Evolutionary conservation across 35 echinoderm and acorn worm species (phyloP).

Genomic region (Apostichopus japonicus): DNA sequence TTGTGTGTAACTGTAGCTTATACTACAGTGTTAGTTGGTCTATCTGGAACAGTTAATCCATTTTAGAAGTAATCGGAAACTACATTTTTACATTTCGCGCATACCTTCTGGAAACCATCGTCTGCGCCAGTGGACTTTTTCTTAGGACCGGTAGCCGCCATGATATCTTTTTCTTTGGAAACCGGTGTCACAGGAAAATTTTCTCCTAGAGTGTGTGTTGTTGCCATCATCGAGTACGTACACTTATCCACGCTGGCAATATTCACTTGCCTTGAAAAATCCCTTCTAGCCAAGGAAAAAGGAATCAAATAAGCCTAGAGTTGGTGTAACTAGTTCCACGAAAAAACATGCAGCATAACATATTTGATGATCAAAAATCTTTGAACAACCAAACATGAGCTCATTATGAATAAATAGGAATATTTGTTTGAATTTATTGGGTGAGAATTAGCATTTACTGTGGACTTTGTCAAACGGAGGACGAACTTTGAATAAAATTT

Average conservation of each 20-base stretch:
- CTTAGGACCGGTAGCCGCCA: neutral
- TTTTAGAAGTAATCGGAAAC: too few species aligned
- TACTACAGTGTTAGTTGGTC: too few species aligned
- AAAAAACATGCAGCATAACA: neutral
- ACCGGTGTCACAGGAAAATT: conserved; percentile 53
- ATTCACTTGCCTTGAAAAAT: conserved; percentile 7
- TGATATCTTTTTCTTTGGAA: conserved; percentile 37
- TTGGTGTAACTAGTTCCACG: neutral
- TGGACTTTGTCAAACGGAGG: too few species aligned
- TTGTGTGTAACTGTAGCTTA: too few species aligned
- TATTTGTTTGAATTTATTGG: too few species aligned
- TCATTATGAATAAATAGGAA: too few species aligned
- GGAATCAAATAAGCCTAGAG: neutral
- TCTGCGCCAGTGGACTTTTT: conserved; percentile 50
- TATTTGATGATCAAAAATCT: too few species aligned
- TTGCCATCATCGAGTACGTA: conserved; percentile 62
- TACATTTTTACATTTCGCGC: neutral
- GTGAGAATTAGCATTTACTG: too few species aligned
- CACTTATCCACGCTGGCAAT: conserved; percentile 70
- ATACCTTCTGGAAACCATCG: conserved; percentile 67
- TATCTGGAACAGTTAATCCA: too few species aligned
- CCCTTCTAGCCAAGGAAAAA: conserved; percentile 26
- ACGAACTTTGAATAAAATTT: too few species aligned
- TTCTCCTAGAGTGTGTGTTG: conserved; percentile 72
- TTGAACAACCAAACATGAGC: too few species aligned